A percentile compares a stretch with the other conserved stretches of the same genome.
phyloP scores from a whole-genome alignment of 2,113 vertebrate species.

The Phyllostomus hastatus region DNA sequence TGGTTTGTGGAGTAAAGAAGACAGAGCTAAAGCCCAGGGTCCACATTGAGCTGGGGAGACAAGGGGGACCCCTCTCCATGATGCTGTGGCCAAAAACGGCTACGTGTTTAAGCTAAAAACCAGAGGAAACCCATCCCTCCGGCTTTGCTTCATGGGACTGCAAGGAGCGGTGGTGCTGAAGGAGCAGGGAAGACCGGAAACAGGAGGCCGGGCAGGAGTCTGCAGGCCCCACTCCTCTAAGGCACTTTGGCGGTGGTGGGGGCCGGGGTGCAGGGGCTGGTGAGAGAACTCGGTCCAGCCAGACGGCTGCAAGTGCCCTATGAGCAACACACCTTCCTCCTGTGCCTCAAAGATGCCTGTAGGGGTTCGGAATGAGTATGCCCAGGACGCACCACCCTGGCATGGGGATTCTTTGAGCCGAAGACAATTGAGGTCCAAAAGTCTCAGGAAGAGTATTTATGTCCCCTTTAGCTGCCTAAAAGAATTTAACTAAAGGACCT shows the following conservation, averaged over 20 bases:
- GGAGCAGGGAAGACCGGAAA: neutral
- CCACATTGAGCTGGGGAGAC: neutral
- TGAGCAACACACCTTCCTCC: neutral
- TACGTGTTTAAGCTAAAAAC: neutral
- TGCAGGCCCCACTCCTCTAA: neutral
- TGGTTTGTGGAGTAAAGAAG: neutral
- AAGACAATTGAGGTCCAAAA: neutral
- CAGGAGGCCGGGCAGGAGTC: neutral
- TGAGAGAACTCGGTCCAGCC: neutral
- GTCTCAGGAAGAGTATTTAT: neutral
- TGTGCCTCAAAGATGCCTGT: neutral
- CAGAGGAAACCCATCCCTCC: neutral
- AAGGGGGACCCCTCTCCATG: too few relatives aligned
- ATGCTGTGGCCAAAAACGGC: neutral
- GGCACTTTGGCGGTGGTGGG: neutral
- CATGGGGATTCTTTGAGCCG: neutral
- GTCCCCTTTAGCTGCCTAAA: neutral
- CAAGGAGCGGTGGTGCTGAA: neutral
- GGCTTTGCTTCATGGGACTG: rapidly evolving
- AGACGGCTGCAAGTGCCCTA: neutral
- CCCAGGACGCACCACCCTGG: neutral
- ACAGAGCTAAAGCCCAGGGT: neutral
- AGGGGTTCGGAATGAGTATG: neutral
- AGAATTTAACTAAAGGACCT: too few relatives aligned
- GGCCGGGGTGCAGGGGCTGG: too few relatives aligned